Base-by-base conservation (phyloP, 2,113 vertebrate genomes). In the Anser brachyrhynchus region DNA sequence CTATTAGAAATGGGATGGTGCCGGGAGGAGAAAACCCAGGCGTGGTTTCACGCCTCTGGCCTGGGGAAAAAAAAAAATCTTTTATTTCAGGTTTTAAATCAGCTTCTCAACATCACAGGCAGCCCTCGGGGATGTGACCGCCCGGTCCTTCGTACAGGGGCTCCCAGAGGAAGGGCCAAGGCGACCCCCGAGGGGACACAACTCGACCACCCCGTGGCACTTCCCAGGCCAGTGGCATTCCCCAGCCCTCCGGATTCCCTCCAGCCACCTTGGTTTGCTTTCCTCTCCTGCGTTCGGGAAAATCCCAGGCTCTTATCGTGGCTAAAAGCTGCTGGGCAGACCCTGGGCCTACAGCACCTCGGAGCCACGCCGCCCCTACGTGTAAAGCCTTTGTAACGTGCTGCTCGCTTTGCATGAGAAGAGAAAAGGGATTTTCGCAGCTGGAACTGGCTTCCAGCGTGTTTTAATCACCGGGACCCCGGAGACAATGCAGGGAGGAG, bases 401-500 rank as follows among this genome's bases (percentile, higher is more conserved):
- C 78, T 28, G 41, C 66, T 94, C 1, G 3, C 44, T 93, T 79
- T 75, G 74, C 55, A 37, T 87, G 46, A 76, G 81, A 70, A 88
- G 52, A 89, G 35, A 77, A 78, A 58, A 91, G 46, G 77, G 84
- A 91, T 96, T 95, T 92, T 92, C 44, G 1, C 86, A 87, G 93
- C 93, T 92, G 93, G 89, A 96, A 70, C 7, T 0, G 64, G 81
- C 93, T 96, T 89, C 58, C 86, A 82, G 73, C 66, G 61, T 51
- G 71, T 70, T 96, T 93, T 71, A 94, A 80, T 94, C 83, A 6
- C 90, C 51, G 13, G 87, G 93, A 94, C 93, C 89, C 89, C 82
- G 49, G 94, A 95, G 84, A 93, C 96, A 95, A 95, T 84, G 84
- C 31, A 3, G 94, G 93, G 93, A 95, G 96, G 90, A 90, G 93